phyloP scores from a whole-genome alignment of 2,888 invertebrate genomes.

The Lomographa bimaculata region DNA sequence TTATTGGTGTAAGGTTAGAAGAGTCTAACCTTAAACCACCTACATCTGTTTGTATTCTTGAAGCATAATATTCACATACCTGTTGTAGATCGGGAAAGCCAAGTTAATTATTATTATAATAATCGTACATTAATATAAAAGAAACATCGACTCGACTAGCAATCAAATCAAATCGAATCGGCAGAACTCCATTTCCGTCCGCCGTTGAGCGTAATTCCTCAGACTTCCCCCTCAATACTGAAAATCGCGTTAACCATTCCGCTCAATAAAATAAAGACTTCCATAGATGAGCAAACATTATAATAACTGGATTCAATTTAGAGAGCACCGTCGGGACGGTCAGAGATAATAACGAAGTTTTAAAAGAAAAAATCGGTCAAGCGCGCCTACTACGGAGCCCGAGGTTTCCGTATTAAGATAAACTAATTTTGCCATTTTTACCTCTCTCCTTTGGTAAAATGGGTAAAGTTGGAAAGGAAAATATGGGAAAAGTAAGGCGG shows the following conservation, averaged over 20 bases:
- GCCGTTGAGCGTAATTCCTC: constrained; percentile 14
- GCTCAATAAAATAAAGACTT: constrained; percentile 47
- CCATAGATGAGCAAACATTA: constrained; percentile 51
- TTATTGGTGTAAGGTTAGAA: too few relatives aligned
- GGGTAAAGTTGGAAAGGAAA: constrained; percentile 21
- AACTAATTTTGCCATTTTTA: constrained; percentile 21
- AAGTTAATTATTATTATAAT: too few relatives aligned
- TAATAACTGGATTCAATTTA: constrained; percentile 57
- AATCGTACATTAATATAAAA: too few relatives aligned
- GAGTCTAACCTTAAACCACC: too few relatives aligned
- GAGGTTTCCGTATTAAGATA: constrained; percentile 20
- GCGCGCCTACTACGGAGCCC: constrained; percentile 2
- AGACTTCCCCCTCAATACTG: constrained; percentile 18
- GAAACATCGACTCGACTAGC: too few relatives aligned
- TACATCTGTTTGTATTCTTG: too few relatives aligned
- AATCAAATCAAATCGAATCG: too few relatives aligned
- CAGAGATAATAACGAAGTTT: constrained; percentile 44
- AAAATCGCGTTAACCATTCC: constrained; percentile 31
- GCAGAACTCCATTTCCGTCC: background rate
- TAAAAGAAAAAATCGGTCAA: constrained; percentile 29
- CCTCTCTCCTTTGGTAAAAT: constrained; percentile 14
- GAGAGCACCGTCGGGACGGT: constrained; percentile 35
- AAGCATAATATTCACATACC: too few relatives aligned
- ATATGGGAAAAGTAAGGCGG: constrained; percentile 18
- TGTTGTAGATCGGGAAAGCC: too few relatives aligned